These are phyloP conservation scores for Trinorchestia longiramus DNA, from an alignment of 1,140 invertebrate genomes.

Conservation along the genomic window DNA sequence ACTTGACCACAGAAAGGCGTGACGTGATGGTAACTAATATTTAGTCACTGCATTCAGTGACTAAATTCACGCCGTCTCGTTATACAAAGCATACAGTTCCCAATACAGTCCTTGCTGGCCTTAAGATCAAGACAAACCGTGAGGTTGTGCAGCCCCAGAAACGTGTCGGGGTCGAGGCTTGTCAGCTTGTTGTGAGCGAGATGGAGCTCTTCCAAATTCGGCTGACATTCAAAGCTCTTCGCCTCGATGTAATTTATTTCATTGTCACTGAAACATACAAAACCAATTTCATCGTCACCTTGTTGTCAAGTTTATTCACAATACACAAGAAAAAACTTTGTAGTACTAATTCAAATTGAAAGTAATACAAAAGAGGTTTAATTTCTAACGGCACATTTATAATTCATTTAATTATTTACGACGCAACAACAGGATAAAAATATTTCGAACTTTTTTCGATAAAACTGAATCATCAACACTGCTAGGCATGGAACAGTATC, in stretches of 20 bases:
- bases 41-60: no score
- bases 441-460: no score
- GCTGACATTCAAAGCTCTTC: slow-evolving; percentile 61
- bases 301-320: not conserved
- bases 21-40: no score
- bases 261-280: slow-evolving; percentile 63
- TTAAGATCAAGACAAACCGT: slow-evolving; percentile 56
- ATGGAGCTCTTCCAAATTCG: slow-evolving; percentile 63
- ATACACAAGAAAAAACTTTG: not conserved
- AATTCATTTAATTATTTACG: no score
- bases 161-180: slow-evolving; percentile 59
- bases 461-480: no score
- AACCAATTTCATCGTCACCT: not conserved
- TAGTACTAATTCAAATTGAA: not conserved
- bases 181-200: slow-evolving; percentile 64
- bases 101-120: not conserved
- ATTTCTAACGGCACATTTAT: no score
- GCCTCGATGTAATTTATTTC: slow-evolving; percentile 60
- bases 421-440: no score
- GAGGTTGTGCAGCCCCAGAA: slow-evolving; percentile 62
- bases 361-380: no score
- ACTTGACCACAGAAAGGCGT: no score
- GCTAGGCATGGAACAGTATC: no score
- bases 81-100: not conserved
- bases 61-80: no score